These are phyloP conservation scores for Microcebus murinus DNA, from an alignment of 2,113 vertebrate species.

Conservation along the genomic window DNA sequence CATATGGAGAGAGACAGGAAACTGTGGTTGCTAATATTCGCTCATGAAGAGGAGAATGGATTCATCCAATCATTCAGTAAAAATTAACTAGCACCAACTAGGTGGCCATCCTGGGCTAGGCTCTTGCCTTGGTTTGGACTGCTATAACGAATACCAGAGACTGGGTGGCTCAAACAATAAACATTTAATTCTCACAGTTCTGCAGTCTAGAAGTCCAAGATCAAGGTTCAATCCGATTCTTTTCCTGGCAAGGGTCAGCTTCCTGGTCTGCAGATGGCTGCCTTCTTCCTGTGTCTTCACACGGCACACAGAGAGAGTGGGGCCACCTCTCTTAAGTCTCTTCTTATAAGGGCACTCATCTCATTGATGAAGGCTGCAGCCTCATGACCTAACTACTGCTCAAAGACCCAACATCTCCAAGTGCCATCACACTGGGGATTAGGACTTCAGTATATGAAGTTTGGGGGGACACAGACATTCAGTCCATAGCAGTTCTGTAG, in stretches of 20 bases:
- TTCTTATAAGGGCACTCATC: no score
- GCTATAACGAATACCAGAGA: background rate
- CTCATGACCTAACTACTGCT: no score
- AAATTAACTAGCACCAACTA: background rate
- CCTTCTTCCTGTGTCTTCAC: no score
- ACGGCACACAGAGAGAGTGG: no score
- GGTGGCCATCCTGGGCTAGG: background rate
- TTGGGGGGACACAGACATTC: background rate
- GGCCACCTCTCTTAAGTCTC: no score
- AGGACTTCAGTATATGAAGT: background rate
- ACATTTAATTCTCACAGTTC: background rate
- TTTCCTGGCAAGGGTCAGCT: no score
- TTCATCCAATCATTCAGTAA: background rate
- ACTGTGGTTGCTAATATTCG: background rate
- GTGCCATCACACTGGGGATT: background rate
- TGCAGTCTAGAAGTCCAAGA: no score
- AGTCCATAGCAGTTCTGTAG: background rate
- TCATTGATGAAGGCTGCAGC: no score
- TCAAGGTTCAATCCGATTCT: no score
- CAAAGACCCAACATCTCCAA: no score
- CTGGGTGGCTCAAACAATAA: background rate
- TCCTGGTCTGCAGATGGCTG: no score
- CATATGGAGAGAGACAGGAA: background rate
- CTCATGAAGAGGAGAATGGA: background rate
- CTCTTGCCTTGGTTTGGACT: background rate